phyloP scores from a whole-genome alignment of 2,888 invertebrate genomes.

The Metacarcinus magister region DNA sequence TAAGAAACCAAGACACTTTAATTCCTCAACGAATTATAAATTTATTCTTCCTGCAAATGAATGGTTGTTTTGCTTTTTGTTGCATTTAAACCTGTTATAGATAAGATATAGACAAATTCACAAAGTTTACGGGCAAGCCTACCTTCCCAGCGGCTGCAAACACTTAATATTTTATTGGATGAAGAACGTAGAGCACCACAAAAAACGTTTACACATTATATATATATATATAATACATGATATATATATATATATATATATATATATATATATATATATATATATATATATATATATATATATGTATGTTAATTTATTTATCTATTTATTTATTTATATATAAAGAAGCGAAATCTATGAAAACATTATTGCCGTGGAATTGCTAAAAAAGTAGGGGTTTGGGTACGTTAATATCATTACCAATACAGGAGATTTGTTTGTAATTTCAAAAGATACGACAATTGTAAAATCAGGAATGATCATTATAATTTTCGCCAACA shows the following conservation, averaged over 20 bases:
- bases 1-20: too few species aligned
- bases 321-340: not conserved
- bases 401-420: not conserved
- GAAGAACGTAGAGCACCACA: too few species aligned
- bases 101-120: too few species aligned
- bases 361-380: not conserved
- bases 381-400: not conserved
- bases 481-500: constrained; percentile 21
- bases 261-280: not conserved
- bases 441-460: constrained; percentile 29
- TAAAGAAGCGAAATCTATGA: not conserved
- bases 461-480: constrained; percentile 22
- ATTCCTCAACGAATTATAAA: too few species aligned
- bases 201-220: too few species aligned
- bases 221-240: not conserved
- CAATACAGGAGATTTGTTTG: not conserved
- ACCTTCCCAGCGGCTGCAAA: too few species aligned
- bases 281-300: not conserved
- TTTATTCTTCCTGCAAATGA: too few species aligned
- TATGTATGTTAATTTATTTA: not conserved
- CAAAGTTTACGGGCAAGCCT: too few species aligned
- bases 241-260: not conserved
- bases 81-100: too few species aligned
- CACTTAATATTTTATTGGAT: too few species aligned
- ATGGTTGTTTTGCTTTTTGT: too few species aligned